Conservation (phyloP, 2,113 vertebrate genomes). For the Colius striatus region DNA sequence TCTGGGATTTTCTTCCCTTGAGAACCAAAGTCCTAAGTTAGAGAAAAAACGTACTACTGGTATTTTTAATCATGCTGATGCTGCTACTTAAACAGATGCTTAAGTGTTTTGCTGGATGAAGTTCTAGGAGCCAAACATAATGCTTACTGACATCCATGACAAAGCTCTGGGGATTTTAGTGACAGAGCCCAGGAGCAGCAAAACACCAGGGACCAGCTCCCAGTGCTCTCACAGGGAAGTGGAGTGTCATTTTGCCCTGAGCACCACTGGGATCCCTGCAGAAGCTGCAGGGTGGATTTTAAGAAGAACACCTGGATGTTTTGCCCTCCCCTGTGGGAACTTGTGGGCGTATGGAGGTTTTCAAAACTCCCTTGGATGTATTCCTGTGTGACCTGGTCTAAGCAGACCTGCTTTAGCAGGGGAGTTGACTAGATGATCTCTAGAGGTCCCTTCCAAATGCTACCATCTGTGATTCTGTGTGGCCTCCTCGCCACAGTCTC, state of each 20-base stretch:
- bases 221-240: fast-evolving
- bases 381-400: no score
- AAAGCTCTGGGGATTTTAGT: not conserved
- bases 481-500: not conserved
- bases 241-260: fast-evolving
- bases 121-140: not conserved
- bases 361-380: no score
- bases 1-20: not conserved
- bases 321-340: not conserved
- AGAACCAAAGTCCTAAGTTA: not conserved
- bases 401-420: no score
- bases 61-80: slow-evolving; percentile 49
- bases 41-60: not conserved
- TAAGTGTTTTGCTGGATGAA: not conserved
- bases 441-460: no score
- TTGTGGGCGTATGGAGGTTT: no score
- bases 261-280: fast-evolving
- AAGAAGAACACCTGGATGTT: not conserved
- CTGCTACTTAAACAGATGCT: not conserved
- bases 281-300: not conserved
- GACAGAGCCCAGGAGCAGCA: not conserved
- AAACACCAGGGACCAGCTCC: fast-evolving
- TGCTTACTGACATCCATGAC: not conserved
- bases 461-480: no score
- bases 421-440: no score